phyloP scores from a whole-genome alignment of 2,888 invertebrate genomes.

The Machimus atricapillus region DNA sequence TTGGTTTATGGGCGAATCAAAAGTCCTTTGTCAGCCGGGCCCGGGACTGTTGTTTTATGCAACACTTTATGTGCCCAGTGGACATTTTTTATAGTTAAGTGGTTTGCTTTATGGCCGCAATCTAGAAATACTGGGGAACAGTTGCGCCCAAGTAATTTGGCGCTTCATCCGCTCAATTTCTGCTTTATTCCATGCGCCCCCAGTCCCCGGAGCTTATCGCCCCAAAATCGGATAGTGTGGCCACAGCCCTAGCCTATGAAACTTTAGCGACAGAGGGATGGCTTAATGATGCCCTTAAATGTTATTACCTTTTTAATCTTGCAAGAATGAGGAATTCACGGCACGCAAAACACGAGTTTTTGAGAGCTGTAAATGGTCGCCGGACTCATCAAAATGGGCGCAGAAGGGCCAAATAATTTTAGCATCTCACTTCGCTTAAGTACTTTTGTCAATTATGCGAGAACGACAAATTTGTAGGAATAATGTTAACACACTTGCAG shows the following conservation, averaged over 20 bases:
- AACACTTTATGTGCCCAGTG: background rate
- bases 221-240: background rate
- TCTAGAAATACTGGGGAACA: background rate
- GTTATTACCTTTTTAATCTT: conserved; percentile 4
- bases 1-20: background rate
- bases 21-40: conserved; percentile 7
- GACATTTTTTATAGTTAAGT: background rate
- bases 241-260: background rate
- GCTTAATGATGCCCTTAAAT: background rate
- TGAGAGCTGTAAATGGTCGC: background rate
- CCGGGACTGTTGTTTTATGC: background rate
- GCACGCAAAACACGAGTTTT: background rate
- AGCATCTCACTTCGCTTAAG: background rate
- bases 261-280: background rate
- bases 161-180: background rate
- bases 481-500: background rate
- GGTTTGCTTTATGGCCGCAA: background rate
- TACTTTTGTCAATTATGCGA: background rate
- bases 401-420: background rate
- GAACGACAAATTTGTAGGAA: background rate
- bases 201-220: background rate
- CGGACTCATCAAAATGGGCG: background rate
- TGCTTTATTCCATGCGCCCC: background rate
- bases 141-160: conserved; percentile 9
- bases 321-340: conserved; percentile 8